Evolutionary conservation across 2,888 invertebrate species (phyloP).

Genomic region (Agrenia bidenticulata): DNA sequence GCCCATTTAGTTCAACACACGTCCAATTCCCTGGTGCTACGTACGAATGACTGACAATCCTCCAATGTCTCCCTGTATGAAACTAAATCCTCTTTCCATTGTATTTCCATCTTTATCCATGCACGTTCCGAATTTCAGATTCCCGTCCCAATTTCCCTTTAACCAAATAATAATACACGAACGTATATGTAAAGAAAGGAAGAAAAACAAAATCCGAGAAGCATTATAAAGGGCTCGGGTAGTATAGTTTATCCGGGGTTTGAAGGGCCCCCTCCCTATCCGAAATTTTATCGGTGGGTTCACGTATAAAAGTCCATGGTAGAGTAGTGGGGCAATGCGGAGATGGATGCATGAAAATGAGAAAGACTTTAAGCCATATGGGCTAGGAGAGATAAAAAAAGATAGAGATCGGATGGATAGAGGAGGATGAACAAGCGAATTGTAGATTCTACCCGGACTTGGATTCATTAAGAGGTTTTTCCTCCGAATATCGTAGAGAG

Average conservation of each 20-base stretch:
- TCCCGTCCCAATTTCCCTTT: no score
- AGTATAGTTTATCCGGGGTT: no score
- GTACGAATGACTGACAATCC: not conserved
- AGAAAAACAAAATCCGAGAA: no score
- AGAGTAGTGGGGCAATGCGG: not conserved
- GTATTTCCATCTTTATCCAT: no score
- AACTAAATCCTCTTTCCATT: no score
- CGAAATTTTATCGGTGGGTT: no score
- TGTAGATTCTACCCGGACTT: slow-evolving; percentile 13
- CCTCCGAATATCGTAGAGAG: not conserved
- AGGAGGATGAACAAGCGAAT: slow-evolving; percentile 12
- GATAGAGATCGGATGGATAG: slow-evolving; percentile 4
- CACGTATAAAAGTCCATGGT: no score
- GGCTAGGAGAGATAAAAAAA: not conserved
- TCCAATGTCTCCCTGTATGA: not conserved
- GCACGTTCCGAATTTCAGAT: no score
- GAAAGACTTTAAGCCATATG: slow-evolving; percentile 8
- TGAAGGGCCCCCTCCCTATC: no score
- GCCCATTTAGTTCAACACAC: slow-evolving; percentile 9
- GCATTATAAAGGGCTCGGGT: no score
- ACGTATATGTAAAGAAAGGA: no score
- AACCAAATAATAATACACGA: no score
- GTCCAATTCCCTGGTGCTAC: not conserved
- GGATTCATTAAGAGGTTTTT: slow-evolving; percentile 6
- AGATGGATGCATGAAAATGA: not conserved